Evolutionary conservation across 2,888 invertebrate genomes (phyloP), one percentile per base, ranked within the genome.

Genomic region (Drosophila rubida): DNA sequence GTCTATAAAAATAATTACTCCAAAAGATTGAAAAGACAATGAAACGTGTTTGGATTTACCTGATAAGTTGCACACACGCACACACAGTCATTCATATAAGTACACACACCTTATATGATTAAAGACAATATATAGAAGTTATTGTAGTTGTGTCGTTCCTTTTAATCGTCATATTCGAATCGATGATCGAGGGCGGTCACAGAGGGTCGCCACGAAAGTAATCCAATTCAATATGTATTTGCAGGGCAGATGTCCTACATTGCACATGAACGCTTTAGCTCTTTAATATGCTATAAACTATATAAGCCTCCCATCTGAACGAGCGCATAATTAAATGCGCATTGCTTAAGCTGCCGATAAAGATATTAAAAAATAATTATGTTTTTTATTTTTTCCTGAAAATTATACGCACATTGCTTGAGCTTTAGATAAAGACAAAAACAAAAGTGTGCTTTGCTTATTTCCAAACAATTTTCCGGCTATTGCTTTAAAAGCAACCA

Each of bases 51-150:
- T 88, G 80, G 57, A 50, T 75, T 75, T 79, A 53, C 44, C 66
- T 72, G 83, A 88, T 88, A 75, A 79, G 53, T 80, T 73, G 78
- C 14, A 39, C 35, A 37, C 8, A 35, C 11, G 51, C 14, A 51
- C 32, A 46, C 46, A 77, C 19, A 67, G 27, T 32, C 53, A 55
- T 60, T 63, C 81, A 57, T 73, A 78, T 67, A 59, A 63, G 68
- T 75, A 72, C 84, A 73, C 84, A 81, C 88, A 81, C 88, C 87
- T 88, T 81, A 88, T 88, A 80, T 61, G 81, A 83, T 86, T 86
- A 83, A 83, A 86, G 63, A 67, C 87, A 77, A 63, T 69, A 82
- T 76, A 66, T 63, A 64, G 75, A 63, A 65, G 53, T 72, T 80
- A 71, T 77, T 72, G 59, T 75, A 59, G 80, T 70, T 79, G 59